Conservation (phyloP, 2,797 vertebrate species). For the Discoglossus pictus region DNA sequence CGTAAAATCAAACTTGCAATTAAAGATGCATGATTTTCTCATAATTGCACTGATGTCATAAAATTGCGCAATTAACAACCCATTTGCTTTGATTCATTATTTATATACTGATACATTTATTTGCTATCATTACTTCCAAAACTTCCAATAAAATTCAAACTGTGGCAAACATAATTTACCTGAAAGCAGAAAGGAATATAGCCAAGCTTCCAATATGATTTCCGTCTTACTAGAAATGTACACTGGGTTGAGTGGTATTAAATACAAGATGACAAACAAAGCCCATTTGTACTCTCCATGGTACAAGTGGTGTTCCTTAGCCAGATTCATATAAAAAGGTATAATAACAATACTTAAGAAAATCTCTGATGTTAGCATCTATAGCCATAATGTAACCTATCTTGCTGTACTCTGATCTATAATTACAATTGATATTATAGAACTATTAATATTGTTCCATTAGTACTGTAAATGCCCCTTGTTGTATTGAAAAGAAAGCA, state of each 20-base stretch:
- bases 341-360: constrained; percentile 41
- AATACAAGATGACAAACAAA: constrained; percentile 49
- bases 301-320: constrained; percentile 10
- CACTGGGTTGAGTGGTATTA: constrained; percentile 17
- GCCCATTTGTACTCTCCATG: constrained; percentile 2
- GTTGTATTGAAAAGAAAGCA: constrained; percentile 40
- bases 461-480: constrained; percentile 47
- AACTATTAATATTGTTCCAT: constrained; percentile 49
- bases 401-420: constrained; percentile 26
- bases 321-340: constrained; percentile 24
- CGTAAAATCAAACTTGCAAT: too few relatives aligned
- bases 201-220: constrained; percentile 4
- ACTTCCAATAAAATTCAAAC: background rate
- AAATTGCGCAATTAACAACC: too few relatives aligned
- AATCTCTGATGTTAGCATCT: constrained; percentile 28
- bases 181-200: constrained; percentile 18
- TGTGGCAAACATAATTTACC: constrained; percentile 28
- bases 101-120: too few relatives aligned
- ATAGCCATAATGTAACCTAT: constrained; percentile 31
- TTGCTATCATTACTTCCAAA: too few relatives aligned
- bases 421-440: constrained; percentile 40
- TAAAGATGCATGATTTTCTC: too few relatives aligned
- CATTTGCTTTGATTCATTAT: too few relatives aligned
- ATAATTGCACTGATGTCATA: too few relatives aligned
- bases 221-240: background rate